Conservation (phyloP, 1,140 invertebrate species). For the Mizuhopecten yessoensis region DNA sequence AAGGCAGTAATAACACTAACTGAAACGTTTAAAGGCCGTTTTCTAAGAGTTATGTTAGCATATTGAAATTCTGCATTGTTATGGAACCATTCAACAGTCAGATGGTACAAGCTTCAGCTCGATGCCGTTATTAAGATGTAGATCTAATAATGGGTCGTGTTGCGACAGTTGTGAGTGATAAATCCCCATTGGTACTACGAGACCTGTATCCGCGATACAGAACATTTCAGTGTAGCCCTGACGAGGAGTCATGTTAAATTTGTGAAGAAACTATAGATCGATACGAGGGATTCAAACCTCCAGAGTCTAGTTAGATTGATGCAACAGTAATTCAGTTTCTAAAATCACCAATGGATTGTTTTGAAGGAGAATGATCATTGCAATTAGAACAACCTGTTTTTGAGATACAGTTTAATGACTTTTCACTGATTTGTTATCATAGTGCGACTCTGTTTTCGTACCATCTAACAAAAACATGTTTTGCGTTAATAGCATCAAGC, state of each 20-base stretch:
- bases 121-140: not conserved
- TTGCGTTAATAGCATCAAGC: not conserved
- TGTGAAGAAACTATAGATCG: not conserved
- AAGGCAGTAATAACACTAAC: no score
- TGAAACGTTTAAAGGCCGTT: no score
- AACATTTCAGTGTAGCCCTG: not conserved
- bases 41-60: not conserved
- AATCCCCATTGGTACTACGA: not conserved
- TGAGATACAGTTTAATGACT: not conserved
- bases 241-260: not conserved
- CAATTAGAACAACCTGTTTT: not conserved
- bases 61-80: not conserved
- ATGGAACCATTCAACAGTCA: no score
- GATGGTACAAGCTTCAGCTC: not conserved
- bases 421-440: not conserved
- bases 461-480: not conserved
- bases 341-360: not conserved
- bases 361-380: not conserved
- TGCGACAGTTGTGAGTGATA: not conserved
- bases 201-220: not conserved
- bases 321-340: not conserved
- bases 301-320: not conserved
- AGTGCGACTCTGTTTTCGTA: not conserved
- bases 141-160: not conserved
- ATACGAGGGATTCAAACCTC: not conserved